Evolutionary conservation across 2,113 vertebrate species (phyloP).

Genomic region (Hippolais icterina): DNA sequence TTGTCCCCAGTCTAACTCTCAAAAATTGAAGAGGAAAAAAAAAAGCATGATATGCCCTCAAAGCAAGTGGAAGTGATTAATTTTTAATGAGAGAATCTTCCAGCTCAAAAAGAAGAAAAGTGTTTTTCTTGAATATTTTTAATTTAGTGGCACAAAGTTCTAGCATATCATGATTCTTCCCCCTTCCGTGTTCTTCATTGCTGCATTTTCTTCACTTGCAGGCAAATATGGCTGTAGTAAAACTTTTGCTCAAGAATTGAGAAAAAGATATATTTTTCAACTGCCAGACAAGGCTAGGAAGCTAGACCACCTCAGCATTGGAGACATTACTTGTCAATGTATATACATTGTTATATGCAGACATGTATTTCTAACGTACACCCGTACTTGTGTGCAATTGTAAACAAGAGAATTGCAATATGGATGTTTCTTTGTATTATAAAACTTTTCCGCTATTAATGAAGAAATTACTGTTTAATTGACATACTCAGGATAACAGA

Average conservation of each 20-base stretch:
- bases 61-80: slow-evolving; percentile 67
- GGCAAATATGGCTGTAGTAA: slow-evolving; percentile 76
- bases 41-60: slow-evolving; percentile 68
- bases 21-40: slow-evolving; percentile 52
- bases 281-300: slow-evolving; percentile 78
- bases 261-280: slow-evolving; percentile 75
- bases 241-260: slow-evolving; percentile 70
- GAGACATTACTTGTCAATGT: slow-evolving; percentile 82
- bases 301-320: slow-evolving; percentile 76
- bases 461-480: slow-evolving; percentile 88
- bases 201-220: slow-evolving; percentile 81
- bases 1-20: slow-evolving; percentile 76
- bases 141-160: slow-evolving; percentile 72
- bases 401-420: slow-evolving; percentile 83
- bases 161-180: slow-evolving; percentile 57
- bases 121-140: slow-evolving; percentile 71
- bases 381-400: slow-evolving; percentile 81
- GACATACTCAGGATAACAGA: slow-evolving; percentile 97
- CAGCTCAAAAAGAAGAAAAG: slow-evolving; percentile 62
- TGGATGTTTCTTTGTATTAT: slow-evolving; percentile 89
- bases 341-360: slow-evolving; percentile 83
- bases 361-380: slow-evolving; percentile 81
- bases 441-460: slow-evolving; percentile 88
- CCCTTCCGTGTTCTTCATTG: slow-evolving; percentile 70
- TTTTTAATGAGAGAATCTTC: slow-evolving; percentile 66